Evolutionary conservation across 2,797 vertebrate species (phyloP).

Genomic region (Sylvilagus floridanus): DNA sequence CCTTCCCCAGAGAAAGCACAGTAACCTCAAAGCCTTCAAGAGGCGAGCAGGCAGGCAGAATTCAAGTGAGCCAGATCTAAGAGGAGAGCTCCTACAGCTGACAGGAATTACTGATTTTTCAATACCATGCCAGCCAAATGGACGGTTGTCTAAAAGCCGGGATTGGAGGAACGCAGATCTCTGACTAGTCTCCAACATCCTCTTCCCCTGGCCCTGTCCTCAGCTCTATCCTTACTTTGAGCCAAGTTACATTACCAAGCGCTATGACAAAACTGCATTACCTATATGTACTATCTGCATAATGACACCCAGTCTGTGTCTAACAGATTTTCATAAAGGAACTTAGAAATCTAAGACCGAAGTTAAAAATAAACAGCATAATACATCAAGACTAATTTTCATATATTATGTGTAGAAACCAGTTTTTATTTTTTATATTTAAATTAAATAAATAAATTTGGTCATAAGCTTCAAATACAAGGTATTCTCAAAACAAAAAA

Average conservation of each 20-base stretch:
- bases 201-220: neutral
- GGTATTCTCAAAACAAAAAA: neutral
- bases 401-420: neutral
- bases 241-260: neutral
- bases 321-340: constrained; percentile 35
- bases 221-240: neutral
- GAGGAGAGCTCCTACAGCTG: neutral
- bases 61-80: neutral
- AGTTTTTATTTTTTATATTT: constrained; percentile 2
- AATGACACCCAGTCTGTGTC: neutral
- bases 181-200: neutral
- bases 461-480: constrained; percentile 40
- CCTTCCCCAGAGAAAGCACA: no score
- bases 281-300: neutral
- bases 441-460: neutral
- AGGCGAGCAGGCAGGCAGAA: neutral
- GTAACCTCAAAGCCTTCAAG: neutral
- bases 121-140: neutral
- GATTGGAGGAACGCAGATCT: neutral
- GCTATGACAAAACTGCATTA: no score
- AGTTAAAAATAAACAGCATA: constrained; percentile 20
- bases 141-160: neutral
- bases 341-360: constrained; percentile 33
- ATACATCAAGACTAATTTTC: constrained; percentile 26
- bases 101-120: neutral